phyloP scores from a whole-genome alignment of 2,113 vertebrate species.

The Paradoxurus hermaphroditus region DNA sequence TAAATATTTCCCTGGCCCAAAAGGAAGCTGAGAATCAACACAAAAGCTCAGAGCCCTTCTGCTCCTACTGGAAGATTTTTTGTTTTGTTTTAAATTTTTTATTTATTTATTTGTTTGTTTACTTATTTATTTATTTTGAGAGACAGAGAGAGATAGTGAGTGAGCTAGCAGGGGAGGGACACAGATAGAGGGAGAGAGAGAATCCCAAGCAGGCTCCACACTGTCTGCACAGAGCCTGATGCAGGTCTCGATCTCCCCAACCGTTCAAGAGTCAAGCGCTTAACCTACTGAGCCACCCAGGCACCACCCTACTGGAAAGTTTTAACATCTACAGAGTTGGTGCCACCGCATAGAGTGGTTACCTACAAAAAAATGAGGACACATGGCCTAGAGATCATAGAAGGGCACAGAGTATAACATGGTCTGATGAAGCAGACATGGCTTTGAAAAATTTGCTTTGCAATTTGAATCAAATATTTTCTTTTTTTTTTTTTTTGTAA shows the following conservation, averaged over 20 bases:
- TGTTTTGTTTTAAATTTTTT: too few relatives aligned
- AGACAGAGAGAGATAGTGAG: too few relatives aligned
- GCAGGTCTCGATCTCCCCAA: too few relatives aligned
- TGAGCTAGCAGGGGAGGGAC: too few relatives aligned
- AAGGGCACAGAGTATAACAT: background rate
- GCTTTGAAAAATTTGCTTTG: slow-evolving; percentile 39
- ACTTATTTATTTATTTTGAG: too few relatives aligned
- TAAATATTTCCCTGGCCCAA: background rate
- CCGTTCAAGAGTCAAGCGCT: too few relatives aligned
- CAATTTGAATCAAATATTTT: slow-evolving; percentile 37
- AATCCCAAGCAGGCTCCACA: too few relatives aligned
- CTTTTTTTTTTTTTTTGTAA: slow-evolving; percentile 5
- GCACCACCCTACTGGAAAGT: fast-evolving
- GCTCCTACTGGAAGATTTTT: background rate
- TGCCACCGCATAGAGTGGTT: background rate
- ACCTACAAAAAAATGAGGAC: background rate
- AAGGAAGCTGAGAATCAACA: background rate
- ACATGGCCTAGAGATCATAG: background rate
- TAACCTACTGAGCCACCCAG: too few relatives aligned
- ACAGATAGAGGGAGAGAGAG: too few relatives aligned
- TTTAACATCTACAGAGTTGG: background rate
- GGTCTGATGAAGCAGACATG: background rate
- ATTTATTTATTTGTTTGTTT: too few relatives aligned
- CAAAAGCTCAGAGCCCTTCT: background rate
- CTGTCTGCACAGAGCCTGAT: too few relatives aligned